These are phyloP conservation scores for Drosophila quinaria DNA, from an alignment of 2,888 invertebrate genomes.

Conservation along the genomic window DNA sequence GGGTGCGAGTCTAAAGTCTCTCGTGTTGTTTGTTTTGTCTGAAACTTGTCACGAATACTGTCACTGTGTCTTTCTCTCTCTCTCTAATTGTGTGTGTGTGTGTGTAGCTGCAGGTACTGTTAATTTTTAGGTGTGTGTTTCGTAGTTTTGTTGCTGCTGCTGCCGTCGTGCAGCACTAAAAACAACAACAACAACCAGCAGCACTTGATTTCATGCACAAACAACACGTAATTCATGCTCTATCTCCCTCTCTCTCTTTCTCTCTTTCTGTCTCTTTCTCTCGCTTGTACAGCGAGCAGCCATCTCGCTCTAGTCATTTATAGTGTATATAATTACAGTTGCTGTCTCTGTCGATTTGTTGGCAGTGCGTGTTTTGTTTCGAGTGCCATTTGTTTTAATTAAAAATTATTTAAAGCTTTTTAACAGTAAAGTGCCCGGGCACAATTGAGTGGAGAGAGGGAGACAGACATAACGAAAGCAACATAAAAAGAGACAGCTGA, in stretches of 20 bases:
- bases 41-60: conserved; percentile 62
- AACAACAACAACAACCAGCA: conserved; percentile 21
- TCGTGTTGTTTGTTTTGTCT: conserved; percentile 67
- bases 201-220: conserved; percentile 78
- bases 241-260: conserved; percentile 1
- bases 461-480: background rate
- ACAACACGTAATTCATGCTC: conserved; percentile 56
- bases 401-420: conserved; percentile 77
- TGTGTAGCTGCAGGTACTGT: conserved; percentile 43
- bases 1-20: conserved; percentile 40
- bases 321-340: conserved; percentile 47
- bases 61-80: background rate
- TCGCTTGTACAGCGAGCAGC: background rate
- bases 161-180: conserved; percentile 43
- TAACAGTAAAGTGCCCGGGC: conserved; percentile 46
- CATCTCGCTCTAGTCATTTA: conserved; percentile 8
- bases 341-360: conserved; percentile 54
- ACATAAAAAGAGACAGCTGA: background rate
- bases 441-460: background rate
- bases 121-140: conserved; percentile 34
- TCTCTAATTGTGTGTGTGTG: conserved; percentile 21
- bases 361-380: conserved; percentile 73
- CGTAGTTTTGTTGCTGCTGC: conserved; percentile 32
- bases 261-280: background rate
- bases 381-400: conserved; percentile 77